Evolutionary conservation across 2,797 vertebrate species (phyloP).

Genomic region (Catamblyrhynchus diadema): DNA sequence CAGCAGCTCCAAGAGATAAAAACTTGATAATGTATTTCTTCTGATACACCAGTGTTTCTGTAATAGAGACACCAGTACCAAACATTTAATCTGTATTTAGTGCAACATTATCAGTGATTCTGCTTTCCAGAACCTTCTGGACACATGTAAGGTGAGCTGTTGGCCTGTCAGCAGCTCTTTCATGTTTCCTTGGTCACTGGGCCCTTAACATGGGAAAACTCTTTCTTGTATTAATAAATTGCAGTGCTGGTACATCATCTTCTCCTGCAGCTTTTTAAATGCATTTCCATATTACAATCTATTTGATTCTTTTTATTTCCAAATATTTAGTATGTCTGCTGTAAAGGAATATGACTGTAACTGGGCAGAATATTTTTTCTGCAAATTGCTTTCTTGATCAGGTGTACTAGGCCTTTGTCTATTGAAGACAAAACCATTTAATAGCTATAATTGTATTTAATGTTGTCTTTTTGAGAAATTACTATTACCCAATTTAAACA

Average conservation of each 20-base stretch:
- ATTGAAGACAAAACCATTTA: background rate
- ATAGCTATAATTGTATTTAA: background rate
- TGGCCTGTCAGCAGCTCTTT: background rate
- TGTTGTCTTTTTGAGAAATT: background rate
- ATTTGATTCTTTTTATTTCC: background rate
- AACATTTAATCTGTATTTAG: background rate
- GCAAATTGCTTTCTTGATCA: background rate
- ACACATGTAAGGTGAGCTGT: background rate
- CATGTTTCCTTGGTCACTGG: background rate
- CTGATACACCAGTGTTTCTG: background rate
- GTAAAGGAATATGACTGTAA: background rate
- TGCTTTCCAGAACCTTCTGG: background rate
- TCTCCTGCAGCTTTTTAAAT: background rate
- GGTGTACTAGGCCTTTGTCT: background rate
- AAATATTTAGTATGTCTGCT: background rate
- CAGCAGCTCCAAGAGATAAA: slow-evolving; percentile 68
- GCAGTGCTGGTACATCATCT: background rate
- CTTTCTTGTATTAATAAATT: background rate
- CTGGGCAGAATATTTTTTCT: background rate
- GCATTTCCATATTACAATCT: background rate
- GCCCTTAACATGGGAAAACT: background rate
- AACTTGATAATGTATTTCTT: background rate
- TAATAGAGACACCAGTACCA: background rate
- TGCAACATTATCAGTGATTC: background rate
- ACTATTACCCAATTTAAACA: background rate